Evolutionary conservation across 2,888 invertebrate genomes (phyloP).

Genomic region (Drosophila ezoana): DNA sequence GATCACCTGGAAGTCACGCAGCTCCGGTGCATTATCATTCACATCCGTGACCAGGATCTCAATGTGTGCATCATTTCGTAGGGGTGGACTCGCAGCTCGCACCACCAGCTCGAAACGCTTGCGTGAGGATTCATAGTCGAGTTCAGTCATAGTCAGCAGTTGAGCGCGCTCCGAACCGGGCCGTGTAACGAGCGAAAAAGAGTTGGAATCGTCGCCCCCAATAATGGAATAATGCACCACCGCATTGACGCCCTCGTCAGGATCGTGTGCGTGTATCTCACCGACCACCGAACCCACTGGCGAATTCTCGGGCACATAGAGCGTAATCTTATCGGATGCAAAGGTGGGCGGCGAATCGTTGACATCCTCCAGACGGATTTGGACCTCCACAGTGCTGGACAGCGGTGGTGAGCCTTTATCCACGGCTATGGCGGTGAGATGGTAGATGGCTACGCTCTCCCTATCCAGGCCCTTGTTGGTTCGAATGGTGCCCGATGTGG

Average conservation of each 20-base stretch:
- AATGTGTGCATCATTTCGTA: conserved; percentile 94
- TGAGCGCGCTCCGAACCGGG: conserved; percentile 94
- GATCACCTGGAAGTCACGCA: conserved; percentile 96
- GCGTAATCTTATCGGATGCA: conserved; percentile 93
- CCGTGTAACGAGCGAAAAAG: conserved; percentile 92
- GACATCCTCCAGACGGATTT: conserved; percentile 93
- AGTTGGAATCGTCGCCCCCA: conserved; percentile 95
- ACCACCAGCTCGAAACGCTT: conserved; percentile 95
- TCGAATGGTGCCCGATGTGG: conserved; percentile 95
- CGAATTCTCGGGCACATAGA: conserved; percentile 98
- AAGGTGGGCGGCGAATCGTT: conserved; percentile 96
- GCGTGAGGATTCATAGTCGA: conserved; percentile 97
- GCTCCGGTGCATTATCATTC: conserved; percentile 96
- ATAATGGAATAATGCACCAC: conserved; percentile 97
- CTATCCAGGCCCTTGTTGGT: conserved; percentile 96
- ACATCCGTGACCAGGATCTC: conserved; percentile 96
- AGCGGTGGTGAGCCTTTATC: conserved; percentile 94
- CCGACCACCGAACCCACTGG: conserved; percentile 97
- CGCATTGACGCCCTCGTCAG: conserved; percentile 96
- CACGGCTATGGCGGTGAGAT: conserved; percentile 93
- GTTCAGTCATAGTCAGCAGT: conserved; percentile 93
- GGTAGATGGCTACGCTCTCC: conserved; percentile 94
- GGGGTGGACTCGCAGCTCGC: conserved; percentile 94
- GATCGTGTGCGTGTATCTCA: conserved; percentile 94
- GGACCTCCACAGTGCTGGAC: conserved; percentile 90